Evolutionary conservation across 2,113 vertebrate genomes (phyloP).

Genomic region (Pheucticus melanocephalus): DNA sequence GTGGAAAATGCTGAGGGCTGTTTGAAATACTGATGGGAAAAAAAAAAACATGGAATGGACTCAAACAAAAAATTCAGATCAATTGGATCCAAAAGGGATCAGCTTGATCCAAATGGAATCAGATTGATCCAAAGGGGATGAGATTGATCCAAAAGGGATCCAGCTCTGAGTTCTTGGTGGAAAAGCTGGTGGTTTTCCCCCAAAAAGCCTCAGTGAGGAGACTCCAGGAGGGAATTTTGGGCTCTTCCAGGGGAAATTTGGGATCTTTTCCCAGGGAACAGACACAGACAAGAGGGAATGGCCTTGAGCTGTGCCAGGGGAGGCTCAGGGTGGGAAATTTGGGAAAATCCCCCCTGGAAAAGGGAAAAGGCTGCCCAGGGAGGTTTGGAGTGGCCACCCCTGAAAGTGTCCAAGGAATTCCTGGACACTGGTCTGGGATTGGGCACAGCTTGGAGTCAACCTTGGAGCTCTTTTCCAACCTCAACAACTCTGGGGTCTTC

Average conservation of each 20-base stretch:
- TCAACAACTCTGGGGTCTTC: rapidly evolving
- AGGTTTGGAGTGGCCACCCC: neutral
- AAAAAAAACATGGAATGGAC: no score
- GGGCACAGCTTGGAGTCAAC: no score
- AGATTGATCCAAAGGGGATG: no score
- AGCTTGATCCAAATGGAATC: neutral
- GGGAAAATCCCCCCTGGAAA: neutral
- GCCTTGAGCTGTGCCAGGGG: neutral
- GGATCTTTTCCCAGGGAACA: neutral
- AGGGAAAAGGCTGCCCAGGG: neutral
- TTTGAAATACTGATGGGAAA: neutral
- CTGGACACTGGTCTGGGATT: rapidly evolving
- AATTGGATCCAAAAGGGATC: neutral
- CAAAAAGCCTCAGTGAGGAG: neutral
- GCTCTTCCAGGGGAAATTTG: neutral
- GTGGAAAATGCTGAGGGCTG: neutral
- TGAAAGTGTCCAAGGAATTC: rapidly evolving
- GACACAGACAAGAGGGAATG: rapidly evolving
- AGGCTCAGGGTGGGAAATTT: neutral
- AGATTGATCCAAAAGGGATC: no score
- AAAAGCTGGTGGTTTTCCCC: neutral
- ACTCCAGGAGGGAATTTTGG: neutral
- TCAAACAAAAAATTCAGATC: neutral
- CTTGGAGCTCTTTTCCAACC: neutral
- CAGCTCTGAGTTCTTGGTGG: neutral